Evolutionary conservation across 1,140 invertebrate species (phyloP), one percentile per base, ranked within the genome.

Genomic region (Tetraneura akinire): DNA sequence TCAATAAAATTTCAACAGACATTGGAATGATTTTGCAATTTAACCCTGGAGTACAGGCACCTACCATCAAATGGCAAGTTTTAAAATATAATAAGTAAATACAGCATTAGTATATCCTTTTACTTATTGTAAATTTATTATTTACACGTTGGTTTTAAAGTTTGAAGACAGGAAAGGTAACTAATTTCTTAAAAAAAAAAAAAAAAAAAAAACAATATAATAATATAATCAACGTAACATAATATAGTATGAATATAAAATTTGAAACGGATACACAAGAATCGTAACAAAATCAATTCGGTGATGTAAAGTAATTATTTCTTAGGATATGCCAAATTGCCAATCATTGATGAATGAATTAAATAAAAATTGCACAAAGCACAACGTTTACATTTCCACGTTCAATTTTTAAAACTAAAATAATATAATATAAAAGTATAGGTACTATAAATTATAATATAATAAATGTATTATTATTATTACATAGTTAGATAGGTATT

Each of bases 81-180:
- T 4, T 37, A 37, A 37, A 8, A 37, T 8, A 37, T 4, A 37
- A 37, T 8, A 4, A 37, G 32, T 37, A 37, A 37, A 37, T 37
- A 37, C 32, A n/a, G n/a, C n/a, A 37, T 37, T 37, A 37, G 8
- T 53, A 37, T 21, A 64, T 4, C 18, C 42, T 66, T 66, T 66
- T 66, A 66, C 37, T 45, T 32, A 66, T 18, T 45, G 37, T 23
- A 66, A 4, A 37, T 66, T 66, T 66, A 66, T 66, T 66, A 66
- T 66, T 66, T 66, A 66, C 64, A 66, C 32, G 9, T 42, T 62
- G 32, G 60, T 62, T 62, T 62, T 29, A 62, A 62, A 62, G 32
- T 32, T n/a, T 45, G 37, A 66, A 66, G n/a, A 37, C 62, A 66
- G 32, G 16, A 42, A 32, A 66, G 64, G 64, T 66, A 66, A 66